Evolutionary conservation across 53 echinoderm and acorn worm species (phyloP).

Genomic region (Mesocentrotus franciscanus): DNA sequence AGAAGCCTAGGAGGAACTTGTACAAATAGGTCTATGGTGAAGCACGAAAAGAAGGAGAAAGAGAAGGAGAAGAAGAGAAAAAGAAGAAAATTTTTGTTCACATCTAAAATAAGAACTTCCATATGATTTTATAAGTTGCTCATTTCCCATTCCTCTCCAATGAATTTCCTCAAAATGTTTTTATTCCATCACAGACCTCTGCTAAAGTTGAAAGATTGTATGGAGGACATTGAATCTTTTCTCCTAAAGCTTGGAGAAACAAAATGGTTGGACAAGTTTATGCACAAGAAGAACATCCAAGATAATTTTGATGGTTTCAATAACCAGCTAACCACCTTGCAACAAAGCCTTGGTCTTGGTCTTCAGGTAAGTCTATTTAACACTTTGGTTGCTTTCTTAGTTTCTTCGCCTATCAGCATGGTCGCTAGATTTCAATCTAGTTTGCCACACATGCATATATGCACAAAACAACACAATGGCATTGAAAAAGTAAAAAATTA

Average conservation of each 20-base stretch:
- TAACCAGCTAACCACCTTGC: slow-evolving; percentile 18
- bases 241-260: neutral
- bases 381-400: neutral
- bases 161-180: neutral
- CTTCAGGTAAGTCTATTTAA: slow-evolving; percentile 18
- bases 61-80: too few species aligned
- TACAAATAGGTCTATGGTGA: too few species aligned
- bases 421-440: too few species aligned
- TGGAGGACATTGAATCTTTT: neutral
- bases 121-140: too few species aligned
- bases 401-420: too few species aligned
- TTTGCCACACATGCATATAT: too few species aligned
- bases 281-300: neutral
- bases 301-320: slow-evolving; percentile 19
- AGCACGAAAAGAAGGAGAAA: too few species aligned
- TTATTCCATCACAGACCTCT: neutral
- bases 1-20: too few species aligned
- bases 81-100: too few species aligned
- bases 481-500: too few species aligned
- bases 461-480: neutral
- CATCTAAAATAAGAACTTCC: too few species aligned
- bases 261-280: neutral
- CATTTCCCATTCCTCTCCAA: neutral
- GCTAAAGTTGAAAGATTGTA: neutral
- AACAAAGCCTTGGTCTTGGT: neutral